These are phyloP conservation scores for Sericinus montela DNA, from an alignment of 2,888 invertebrate genomes.

Conservation along the genomic window DNA sequence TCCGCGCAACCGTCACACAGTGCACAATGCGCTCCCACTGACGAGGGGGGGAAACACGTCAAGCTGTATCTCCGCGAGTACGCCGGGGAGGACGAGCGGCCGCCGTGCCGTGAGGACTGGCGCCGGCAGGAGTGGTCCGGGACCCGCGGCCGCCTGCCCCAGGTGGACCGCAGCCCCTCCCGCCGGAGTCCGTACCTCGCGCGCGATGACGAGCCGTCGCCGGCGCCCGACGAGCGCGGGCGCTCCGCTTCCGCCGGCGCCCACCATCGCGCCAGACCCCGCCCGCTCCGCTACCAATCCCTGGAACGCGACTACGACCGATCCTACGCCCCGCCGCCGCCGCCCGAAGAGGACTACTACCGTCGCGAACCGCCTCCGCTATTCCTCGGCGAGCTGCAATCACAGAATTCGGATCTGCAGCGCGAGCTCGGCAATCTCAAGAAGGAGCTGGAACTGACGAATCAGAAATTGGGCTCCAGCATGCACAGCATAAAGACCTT, in stretches of 20 bases:
- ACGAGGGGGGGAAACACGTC: constrained; percentile 68
- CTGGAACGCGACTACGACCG: constrained; percentile 89
- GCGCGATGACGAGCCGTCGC: constrained; percentile 88
- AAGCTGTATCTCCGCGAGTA: constrained; percentile 79
- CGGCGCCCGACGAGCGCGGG: constrained; percentile 91
- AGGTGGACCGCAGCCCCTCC: constrained; percentile 94
- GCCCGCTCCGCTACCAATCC: constrained; percentile 87
- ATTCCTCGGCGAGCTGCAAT: constrained; percentile 92
- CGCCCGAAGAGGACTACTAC: constrained; percentile 82
- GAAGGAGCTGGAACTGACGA: constrained; percentile 96
- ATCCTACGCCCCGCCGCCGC: constrained; percentile 92
- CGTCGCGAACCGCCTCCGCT: constrained; percentile 80
- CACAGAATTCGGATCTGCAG: constrained; percentile 96
- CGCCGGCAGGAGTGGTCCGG: constrained; percentile 71
- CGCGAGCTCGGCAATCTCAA: constrained; percentile 93
- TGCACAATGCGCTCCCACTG: constrained; percentile 65
- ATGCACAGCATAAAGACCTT: constrained; percentile 99
- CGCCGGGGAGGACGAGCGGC: constrained; percentile 77
- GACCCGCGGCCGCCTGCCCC: constrained; percentile 85
- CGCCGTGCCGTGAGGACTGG: constrained; percentile 73
- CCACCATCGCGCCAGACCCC: constrained; percentile 88
- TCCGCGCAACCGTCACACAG: constrained; percentile 72
- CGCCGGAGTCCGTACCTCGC: constrained; percentile 89
- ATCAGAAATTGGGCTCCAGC: constrained; percentile 97
- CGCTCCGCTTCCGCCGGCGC: constrained; percentile 84